Percentiles rank a stretch among this genome's conserved stretches.
Conservation (phyloP, 2,113 vertebrate genomes). For the Struthio camelus region DNA sequence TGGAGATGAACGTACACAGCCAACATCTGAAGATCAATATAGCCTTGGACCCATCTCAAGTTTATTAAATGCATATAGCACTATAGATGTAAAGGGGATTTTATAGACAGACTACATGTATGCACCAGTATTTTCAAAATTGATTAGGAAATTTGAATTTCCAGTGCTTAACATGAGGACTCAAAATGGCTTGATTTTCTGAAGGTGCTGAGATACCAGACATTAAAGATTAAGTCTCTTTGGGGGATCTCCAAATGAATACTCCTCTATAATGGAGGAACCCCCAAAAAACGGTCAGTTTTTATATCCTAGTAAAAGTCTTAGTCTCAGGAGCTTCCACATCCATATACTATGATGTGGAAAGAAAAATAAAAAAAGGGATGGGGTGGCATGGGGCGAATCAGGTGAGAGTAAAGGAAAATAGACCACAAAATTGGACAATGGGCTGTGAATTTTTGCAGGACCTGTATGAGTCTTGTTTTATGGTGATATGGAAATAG, state of each 20-base stretch:
- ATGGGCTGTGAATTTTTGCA: neutral
- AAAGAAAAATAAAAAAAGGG: neutral
- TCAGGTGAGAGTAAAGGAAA: neutral
- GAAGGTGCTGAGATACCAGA: neutral
- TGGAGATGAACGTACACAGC: neutral
- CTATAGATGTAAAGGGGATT: neutral
- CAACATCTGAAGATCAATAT: conserved; percentile 28
- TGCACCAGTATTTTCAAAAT: neutral
- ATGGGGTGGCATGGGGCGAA: no score
- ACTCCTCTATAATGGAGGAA: neutral
- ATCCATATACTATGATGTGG: neutral
- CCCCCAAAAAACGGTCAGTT: neutral
- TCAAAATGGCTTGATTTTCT: neutral
- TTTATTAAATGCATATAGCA: conserved; percentile 7
- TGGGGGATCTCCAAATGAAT: neutral
- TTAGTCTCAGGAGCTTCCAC: neutral
- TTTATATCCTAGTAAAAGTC: neutral
- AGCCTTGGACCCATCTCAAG: neutral
- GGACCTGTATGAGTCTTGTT: neutral
- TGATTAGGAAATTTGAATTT: neutral
- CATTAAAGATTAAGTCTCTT: neutral
- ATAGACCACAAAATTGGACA: neutral
- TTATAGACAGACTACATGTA: neutral
- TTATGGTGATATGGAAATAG: neutral
- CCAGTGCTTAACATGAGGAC: neutral